phyloP scores from a whole-genome alignment of 2,797 vertebrate genomes.

The Melanotaenia nigrans region DNA sequence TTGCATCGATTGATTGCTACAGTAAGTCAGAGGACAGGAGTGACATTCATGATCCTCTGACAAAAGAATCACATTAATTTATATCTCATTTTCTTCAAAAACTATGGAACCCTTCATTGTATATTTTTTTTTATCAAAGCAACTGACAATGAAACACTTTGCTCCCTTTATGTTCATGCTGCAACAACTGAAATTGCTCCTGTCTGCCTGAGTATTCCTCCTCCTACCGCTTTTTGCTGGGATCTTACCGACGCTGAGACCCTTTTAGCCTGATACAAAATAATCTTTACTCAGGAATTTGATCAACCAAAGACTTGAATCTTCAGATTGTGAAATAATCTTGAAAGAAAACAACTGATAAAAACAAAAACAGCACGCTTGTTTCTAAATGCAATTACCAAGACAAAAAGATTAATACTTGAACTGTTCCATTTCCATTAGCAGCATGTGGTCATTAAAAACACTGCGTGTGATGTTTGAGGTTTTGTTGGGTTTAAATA shows the following conservation, averaged over 20 bases:
- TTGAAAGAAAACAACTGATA: background rate
- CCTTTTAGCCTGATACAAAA: background rate
- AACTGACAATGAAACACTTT: slow-evolving; percentile 28
- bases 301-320: background rate
- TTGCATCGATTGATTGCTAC: background rate
- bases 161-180: slow-evolving; percentile 24
- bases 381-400: slow-evolving; percentile 18
- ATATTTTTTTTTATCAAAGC: background rate
- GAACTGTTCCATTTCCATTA: slow-evolving; percentile 19
- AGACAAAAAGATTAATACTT: slow-evolving; percentile 19
- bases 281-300: background rate
- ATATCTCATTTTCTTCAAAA: background rate
- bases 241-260: background rate
- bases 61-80: background rate
- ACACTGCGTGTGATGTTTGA: background rate
- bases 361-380: slow-evolving; percentile 19
- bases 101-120: background rate
- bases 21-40: background rate
- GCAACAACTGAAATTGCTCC: background rate
- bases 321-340: slow-evolving; percentile 4
- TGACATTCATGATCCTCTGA: slow-evolving; percentile 4
- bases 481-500: slow-evolving; percentile 19
- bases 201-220: background rate
- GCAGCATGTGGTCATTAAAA: slow-evolving; percentile 26
- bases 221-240: background rate